Evolutionary conservation across 2,797 vertebrate genomes (phyloP), one percentile per base, ranked within the genome.

Genomic region (Aeoliscus strigatus): DNA sequence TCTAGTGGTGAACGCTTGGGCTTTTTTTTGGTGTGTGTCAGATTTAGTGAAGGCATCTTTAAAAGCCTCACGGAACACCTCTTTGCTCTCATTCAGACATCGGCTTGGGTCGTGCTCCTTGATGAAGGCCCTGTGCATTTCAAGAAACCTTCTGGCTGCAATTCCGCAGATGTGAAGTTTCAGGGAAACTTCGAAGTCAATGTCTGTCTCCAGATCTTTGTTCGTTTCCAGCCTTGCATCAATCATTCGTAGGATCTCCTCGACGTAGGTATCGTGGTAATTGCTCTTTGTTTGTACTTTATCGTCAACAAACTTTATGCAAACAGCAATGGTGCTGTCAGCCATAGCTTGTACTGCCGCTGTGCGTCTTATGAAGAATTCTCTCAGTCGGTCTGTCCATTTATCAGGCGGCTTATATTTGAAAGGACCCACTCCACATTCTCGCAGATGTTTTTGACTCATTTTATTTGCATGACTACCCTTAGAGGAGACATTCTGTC

Each of bases 1-100:
- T 0, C 1, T 1, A 0, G 42, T 2, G 1, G 68, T 67, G 31
- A 88, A 86, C 38, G 84, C 73, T 17, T 71, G 9, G 25, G 83
- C 81, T 8, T 82, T 87, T n/a, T 72, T 85, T 14, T 71, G 60
- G 37, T 76, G 78, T 43, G 81, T 79, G 30, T 87, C 73, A 38
- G 50, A 49, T 32, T 77, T 0, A 8, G 63, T 0, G n/a, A 73
- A 86, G 7, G 84, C 28, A 8, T 83, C 82, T 36, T 70, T 72
- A 16, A 88, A 86, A 4, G 63, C 79, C 2, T 40, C 12, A 3
- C 1, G 0, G 13, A 80, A 87, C 6, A 26, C 75, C 1, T 51
- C 30, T 49, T 84, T 86, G 18, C 74, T 67, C 1, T 64, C 32
- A 2, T 7, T 3, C 1, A 87, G 51, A 50, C 68, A 60, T 11